Base-by-base conservation (phyloP, 2,113 vertebrate genomes). In the Condylura cristata region DNA sequence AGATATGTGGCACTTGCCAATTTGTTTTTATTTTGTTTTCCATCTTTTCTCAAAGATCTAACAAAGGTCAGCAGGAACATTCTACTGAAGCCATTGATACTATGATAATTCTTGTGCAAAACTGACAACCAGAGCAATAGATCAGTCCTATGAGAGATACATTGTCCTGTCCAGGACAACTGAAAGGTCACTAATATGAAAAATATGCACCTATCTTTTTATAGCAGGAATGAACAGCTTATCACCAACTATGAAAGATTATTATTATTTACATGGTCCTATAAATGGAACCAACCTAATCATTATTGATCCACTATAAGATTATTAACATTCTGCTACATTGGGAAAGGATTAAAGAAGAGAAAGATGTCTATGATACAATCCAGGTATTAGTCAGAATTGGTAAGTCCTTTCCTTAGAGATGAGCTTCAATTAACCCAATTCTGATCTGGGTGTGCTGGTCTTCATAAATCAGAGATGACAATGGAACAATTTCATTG, bases 391-490 rank as follows among this genome's bases (percentile, higher is more conserved):
- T 65, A 28, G 88, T 89, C 68, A 94, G 74, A 80, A 95, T 90
- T 90, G 84, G 70, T 94, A 82, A 72, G 78, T 89, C 26, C 74
- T 92, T 92, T 95, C 70, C 34, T 75, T 89, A 41, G 41, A 63
- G 58, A 96, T 46, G 37, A 96, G 71, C 48, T 91, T 79, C 68
- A 90, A 16, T 89, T 91, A 95, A 89, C 79, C 53, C 83, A 89
- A 1, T 89, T 94, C 68, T 91, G 74, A 81, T 90, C 56, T 86
- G 75, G 48, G 63, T 8, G 0, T 95, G 75, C 74, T 86, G 26
- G 91, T 94, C 93, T 84, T 95, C 79, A 90, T 82, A 95, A 96
- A 95, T 78, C 75, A 87, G 48, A 58, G 37, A 51, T 86, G 80
- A 89, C 39, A 89, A 1, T 65, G 63, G 79, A 46, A 86, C 44